Base-by-base conservation (phyloP, 2,113 vertebrate genomes). In the Tamias sibiricus region DNA sequence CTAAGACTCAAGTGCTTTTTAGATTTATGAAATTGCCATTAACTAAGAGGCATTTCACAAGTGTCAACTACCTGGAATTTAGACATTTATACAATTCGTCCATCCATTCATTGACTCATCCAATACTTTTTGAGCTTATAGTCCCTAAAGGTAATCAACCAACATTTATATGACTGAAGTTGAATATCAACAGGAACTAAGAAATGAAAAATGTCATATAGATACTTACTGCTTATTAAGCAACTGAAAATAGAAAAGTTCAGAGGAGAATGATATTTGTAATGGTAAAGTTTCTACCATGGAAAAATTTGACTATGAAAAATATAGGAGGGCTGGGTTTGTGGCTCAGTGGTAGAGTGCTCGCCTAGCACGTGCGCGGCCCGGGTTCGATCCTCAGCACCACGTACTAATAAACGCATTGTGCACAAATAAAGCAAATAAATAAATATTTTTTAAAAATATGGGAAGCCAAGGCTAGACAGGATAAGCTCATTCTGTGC, bases 191-290 rank as follows among this genome's bases (percentile, higher is more conserved):
- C 1, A 14, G 37, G 54, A 96, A 97, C 68, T 66, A 72, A 79
- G 19, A 93, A 47, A 75, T 74, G 40, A 66, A 92, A 89, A 93
- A 77, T 35, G 3, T 81, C 62, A 89, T 32, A 32, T 24, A 75
- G 26, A 83, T 83, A 6, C 32, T 86, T 87, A 35, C 32, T 74
- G 22, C 13, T 80, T 95, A 90, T 72, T 88, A 90, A 72, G 32
- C 16, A 80, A 77, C 24, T 81, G 37, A 90, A 98, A 95, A 95
- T 69, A 94, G 80, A 81, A 93, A 92, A 69, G 40, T 35, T 82
- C 85, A 85, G 66, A 47, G 87, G 49, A 87, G 17, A 92, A 77
- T 49, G 68, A 59, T 72, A 16, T 80, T 71, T 84, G n/a, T 87
- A 89, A 69, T 42, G 22, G 22, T 64, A 86, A 87, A 10, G 32